Conservation (phyloP, 2,797 vertebrate species). For the Lacerta agilis region DNA sequence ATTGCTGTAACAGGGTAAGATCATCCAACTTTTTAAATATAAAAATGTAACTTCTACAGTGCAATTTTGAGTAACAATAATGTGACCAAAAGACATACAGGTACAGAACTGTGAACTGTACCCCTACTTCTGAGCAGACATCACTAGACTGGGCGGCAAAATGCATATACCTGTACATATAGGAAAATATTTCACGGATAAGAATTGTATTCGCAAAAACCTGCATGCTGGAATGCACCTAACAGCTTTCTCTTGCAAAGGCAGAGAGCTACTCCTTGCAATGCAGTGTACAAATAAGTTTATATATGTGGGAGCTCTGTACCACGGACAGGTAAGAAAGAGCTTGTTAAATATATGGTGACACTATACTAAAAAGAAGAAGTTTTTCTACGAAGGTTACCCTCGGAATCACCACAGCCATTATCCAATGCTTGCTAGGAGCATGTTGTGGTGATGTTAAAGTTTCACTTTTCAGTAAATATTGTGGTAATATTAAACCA, state of each 20-base stretch:
- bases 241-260: neutral
- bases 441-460: conserved; percentile 7
- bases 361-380: neutral
- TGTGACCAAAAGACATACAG: too few species aligned
- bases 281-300: neutral
- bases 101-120: too few species aligned
- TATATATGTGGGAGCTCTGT: neutral
- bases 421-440: neutral
- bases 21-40: too few species aligned
- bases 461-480: conserved; percentile 32
- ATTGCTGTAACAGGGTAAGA: too few species aligned
- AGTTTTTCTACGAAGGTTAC: neutral
- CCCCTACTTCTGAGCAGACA: too few species aligned
- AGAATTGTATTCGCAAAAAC: neutral
- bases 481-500: conserved; percentile 23
- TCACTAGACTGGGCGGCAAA: too few species aligned
- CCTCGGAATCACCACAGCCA: neutral
- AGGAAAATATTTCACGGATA: neutral
- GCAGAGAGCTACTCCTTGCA: neutral
- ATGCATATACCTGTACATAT: too few species aligned
- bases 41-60: too few species aligned
- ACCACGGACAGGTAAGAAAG: neutral
- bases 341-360: neutral
- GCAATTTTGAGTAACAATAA: too few species aligned
- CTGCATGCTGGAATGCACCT: neutral